Evolutionary conservation across 2,113 vertebrate genomes (phyloP).

Genomic region (Vulpes vulpes): DNA sequence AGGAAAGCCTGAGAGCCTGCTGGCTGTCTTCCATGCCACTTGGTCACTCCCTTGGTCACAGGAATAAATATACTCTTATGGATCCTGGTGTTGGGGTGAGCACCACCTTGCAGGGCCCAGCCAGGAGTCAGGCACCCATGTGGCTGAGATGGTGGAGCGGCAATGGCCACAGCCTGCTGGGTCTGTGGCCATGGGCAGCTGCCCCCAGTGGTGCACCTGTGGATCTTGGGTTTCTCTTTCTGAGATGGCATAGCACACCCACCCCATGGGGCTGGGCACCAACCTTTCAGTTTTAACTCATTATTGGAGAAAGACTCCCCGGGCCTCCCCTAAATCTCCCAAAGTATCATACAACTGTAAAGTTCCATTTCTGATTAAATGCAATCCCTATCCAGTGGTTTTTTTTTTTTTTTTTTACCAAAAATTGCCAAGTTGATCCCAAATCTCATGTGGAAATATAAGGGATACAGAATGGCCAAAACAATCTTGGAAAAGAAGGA

Average conservation of each 20-base stretch:
- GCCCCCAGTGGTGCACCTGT: fast-evolving
- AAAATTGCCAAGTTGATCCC: background rate
- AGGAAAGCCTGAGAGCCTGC: background rate
- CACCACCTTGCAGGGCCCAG: background rate
- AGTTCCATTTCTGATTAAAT: background rate
- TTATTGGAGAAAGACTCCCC: background rate
- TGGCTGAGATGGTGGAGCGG: background rate
- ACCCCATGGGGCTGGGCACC: background rate
- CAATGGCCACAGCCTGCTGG: fast-evolving
- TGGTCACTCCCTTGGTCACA: background rate
- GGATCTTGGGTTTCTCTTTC: background rate
- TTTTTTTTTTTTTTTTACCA: background rate
- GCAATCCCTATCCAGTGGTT: background rate
- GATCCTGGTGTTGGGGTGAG: background rate
- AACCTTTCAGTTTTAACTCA: background rate
- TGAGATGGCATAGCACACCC: background rate
- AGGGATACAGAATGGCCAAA: background rate
- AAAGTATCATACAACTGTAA: background rate
- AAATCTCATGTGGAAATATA: background rate
- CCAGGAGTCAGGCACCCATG: background rate
- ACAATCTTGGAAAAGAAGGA: background rate
- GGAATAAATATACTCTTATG: background rate
- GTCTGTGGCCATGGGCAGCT: background rate
- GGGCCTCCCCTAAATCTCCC: background rate
- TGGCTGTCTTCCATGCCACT: background rate